Conservation (phyloP, 2,113 vertebrate species). For the Orcinus orca region DNA sequence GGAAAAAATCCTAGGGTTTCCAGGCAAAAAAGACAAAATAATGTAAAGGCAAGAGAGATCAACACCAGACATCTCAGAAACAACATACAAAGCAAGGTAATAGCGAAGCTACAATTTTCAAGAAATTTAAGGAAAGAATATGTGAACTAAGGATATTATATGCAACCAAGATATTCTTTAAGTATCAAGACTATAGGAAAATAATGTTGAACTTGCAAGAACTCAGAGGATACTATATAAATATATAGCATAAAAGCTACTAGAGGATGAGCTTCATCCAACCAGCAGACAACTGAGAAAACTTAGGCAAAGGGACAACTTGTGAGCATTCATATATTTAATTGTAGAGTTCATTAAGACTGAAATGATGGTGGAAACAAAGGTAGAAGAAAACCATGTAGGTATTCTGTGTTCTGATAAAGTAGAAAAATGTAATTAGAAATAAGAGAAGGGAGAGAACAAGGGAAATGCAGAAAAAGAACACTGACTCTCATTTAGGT, state of each 20-base stretch:
- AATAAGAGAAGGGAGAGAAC: not conserved
- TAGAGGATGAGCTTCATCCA: not conserved
- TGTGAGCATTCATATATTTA: not conserved
- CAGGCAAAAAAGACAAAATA: not conserved
- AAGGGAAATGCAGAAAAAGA: not conserved
- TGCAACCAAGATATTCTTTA: not conserved
- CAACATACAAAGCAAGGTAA: not conserved
- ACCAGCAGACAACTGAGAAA: not conserved
- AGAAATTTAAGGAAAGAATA: slow-evolving; percentile 17
- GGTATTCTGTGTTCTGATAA: not conserved
- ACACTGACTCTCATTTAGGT: not conserved
- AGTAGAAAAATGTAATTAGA: not conserved
- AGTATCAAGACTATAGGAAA: slow-evolving; percentile 5
- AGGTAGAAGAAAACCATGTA: not conserved
- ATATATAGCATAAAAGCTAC: not conserved
- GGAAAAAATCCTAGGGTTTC: not conserved
- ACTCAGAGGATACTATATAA: not conserved
- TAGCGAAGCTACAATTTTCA: not conserved
- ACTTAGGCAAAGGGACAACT: not conserved
- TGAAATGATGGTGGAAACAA: not conserved
- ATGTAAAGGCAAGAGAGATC: not conserved
- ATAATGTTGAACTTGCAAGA: not conserved
- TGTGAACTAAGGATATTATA: not conserved
- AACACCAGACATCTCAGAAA: not conserved
- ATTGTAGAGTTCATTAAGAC: not conserved